Evolutionary conservation across 2,113 vertebrate species (phyloP), one percentile per base, ranked within the genome.

Genomic region (Gopherus evgoodei): DNA sequence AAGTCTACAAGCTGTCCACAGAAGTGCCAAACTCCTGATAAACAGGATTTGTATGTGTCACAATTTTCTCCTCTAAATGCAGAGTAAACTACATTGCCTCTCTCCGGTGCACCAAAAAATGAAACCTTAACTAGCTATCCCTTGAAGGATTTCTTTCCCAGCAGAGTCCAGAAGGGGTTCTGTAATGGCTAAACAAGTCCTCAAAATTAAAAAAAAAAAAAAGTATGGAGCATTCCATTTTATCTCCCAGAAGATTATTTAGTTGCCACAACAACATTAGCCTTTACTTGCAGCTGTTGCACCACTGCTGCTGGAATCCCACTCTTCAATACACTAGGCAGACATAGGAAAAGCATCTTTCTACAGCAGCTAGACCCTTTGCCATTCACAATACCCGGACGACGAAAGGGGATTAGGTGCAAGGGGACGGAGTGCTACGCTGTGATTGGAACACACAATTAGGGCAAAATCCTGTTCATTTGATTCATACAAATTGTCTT

Each of bases 11-110:
- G 85, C 94, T 89, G 50, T 90, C 96, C 91, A 96, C 94, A 88
- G 94, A 97, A 96, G 91, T 90, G 96, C 95, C 96, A 95, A 93
- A 54, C 75, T 91, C 79, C 93, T 96, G 91, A 95, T 87, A 93
- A 96, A 96, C 84, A 69, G 83, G 95, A 93, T 75, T 90, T 93
- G 10, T 2, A 95, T 78, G 89, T 95, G 93, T 92, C 95, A 91
- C 96, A 88, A 95, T 96, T 90, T 95, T 50, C 84, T 84, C 92
- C 42, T 94, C 95, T 90, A 92, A 95, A 93, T 42, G 89, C 89
- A 93, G 91, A 87, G 91, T 91, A 94, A 95, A 96, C 91, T 54
- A 82, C 89, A 87, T 88, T 93, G 81, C 31, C 56, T 85, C 83
- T 85, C 87, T 93, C 87, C 65, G 62, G 57, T 87, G 84, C 76